Evolutionary conservation across 2,797 vertebrate species (phyloP).

Genomic region (Chelidonichthys spinosus): DNA sequence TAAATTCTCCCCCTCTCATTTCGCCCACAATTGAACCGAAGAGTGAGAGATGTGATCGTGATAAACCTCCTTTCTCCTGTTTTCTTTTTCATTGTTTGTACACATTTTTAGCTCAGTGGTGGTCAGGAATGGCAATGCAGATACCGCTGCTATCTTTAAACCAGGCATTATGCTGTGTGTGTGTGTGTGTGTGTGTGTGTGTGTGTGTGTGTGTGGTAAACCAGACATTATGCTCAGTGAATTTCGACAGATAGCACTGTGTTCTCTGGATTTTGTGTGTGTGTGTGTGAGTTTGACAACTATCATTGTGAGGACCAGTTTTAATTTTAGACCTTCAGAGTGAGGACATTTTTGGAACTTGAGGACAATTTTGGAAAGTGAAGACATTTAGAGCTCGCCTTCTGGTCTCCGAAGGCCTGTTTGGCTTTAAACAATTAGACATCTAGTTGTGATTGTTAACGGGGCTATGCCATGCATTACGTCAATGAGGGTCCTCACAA

Average conservation of each 20-base stretch:
- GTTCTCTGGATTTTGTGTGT: background rate
- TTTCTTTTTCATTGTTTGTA: background rate
- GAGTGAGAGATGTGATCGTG: background rate
- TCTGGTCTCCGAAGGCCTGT: background rate
- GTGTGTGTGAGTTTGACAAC: background rate
- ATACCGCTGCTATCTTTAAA: constrained; percentile 51
- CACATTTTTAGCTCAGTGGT: constrained; percentile 1
- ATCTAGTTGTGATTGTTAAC: constrained; percentile 1
- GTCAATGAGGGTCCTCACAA: background rate
- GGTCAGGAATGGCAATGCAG: constrained; percentile 38
- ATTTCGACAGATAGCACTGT: constrained; percentile 15
- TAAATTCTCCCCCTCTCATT: background rate
- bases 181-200: constrained; percentile 7
- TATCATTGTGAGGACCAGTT: background rate
- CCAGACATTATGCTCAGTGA: constrained; percentile 14
- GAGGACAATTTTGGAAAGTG: background rate
- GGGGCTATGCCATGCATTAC: background rate
- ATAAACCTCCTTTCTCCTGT: background rate
- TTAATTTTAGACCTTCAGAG: background rate
- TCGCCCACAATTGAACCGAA: background rate
- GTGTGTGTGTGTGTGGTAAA: constrained; percentile 16
- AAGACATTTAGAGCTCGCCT: background rate
- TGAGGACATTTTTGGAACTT: background rate
- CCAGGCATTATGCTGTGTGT: constrained; percentile 20
- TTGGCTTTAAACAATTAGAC: background rate